phyloP scores from a whole-genome alignment of 1,140 invertebrate species.

The Bombus ignitus region DNA sequence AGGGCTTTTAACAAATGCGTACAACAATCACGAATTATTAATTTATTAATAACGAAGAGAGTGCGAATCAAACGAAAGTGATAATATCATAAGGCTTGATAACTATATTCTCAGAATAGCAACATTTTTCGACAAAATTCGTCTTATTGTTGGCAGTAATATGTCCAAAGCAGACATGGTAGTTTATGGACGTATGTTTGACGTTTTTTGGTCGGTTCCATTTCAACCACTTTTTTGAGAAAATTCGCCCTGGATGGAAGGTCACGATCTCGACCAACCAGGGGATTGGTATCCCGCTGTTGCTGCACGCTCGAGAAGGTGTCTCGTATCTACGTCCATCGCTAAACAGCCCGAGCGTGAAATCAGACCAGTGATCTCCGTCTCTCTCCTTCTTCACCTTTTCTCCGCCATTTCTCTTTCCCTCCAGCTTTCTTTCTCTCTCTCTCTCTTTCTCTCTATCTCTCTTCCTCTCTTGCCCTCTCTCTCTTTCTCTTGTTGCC shows the following conservation, averaged over 20 bases:
- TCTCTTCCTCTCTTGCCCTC: not conserved
- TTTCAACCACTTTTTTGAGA: slow-evolving; percentile 61
- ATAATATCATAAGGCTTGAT: not conserved
- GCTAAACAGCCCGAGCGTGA: slow-evolving; percentile 79
- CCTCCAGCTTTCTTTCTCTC: not conserved
- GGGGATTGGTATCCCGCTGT: slow-evolving; percentile 71
- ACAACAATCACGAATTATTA: no score
- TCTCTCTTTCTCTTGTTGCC: not conserved
- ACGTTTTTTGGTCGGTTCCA: slow-evolving; percentile 34
- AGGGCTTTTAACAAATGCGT: accelerated
- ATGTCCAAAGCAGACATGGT: slow-evolving; percentile 1
- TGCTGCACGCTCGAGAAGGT: slow-evolving; percentile 73
- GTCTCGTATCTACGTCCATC: slow-evolving; percentile 78
- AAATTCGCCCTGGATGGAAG: slow-evolving; percentile 64
- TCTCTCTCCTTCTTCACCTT: slow-evolving; percentile 58
- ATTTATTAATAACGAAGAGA: no score
- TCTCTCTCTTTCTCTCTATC: not conserved
- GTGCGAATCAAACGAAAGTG: not conserved
- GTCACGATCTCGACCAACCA: slow-evolving; percentile 65
- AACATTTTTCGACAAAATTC: not conserved
- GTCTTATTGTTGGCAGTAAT: not conserved
- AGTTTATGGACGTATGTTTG: slow-evolving; percentile 25
- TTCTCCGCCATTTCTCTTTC: slow-evolving; percentile 39
- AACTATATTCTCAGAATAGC: not conserved
- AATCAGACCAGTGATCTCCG: slow-evolving; percentile 76